Base-by-base conservation (phyloP, 2,113 vertebrate genomes). In the Aplodontia rufa region DNA sequence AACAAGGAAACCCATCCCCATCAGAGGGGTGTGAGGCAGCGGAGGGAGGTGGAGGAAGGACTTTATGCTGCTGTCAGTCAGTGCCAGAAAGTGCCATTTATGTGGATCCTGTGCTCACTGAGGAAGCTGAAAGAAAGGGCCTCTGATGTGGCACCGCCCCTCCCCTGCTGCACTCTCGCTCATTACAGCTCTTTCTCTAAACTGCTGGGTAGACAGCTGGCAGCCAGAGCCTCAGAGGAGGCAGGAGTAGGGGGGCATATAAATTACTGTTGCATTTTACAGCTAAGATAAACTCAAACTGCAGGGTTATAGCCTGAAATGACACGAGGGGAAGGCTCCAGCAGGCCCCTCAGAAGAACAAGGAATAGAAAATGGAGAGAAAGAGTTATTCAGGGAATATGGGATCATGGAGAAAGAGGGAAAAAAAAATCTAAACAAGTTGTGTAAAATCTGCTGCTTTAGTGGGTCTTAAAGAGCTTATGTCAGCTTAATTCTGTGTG, bases 231-330 rank as follows among this genome's bases (percentile, higher is more conserved):
- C 98, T 98, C 98, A 82, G 97, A 98, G 97, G 98, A 98, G 94
- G 1, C 0, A 74, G 32, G 81, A 96, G 96, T 95, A 93, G 96
- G 96, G 96, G 90, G 98, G 97, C 97, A 97, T 98, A 98, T 98
- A 98, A 98, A 99, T 98, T 98, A 98, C 98, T 98, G 95, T 97
- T 98, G 98, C 97, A 32, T 98, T 98, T 98, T 98, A 98, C 74
- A 64, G 98, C 97, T 97, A 98, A 98, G 98, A 98, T 98, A 98
- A 99, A 98, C 98, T 98, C 91, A 94, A 95, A 98, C 97, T 97
- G 91, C 97, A 98, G 97, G 97, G 98, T 98, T 98, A 98, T 97
- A 98, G 97, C 97, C 97, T 98, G 97, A 97, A 97, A 96, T 96
- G 95, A 97, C 94, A 97, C 14, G 94, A 96, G 92, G 97, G 91